A percentile compares a stretch with the other conserved stretches of the same genome.
phyloP scores from a whole-genome alignment of 2,888 invertebrate species.

The Leptura quadrifasciata region DNA sequence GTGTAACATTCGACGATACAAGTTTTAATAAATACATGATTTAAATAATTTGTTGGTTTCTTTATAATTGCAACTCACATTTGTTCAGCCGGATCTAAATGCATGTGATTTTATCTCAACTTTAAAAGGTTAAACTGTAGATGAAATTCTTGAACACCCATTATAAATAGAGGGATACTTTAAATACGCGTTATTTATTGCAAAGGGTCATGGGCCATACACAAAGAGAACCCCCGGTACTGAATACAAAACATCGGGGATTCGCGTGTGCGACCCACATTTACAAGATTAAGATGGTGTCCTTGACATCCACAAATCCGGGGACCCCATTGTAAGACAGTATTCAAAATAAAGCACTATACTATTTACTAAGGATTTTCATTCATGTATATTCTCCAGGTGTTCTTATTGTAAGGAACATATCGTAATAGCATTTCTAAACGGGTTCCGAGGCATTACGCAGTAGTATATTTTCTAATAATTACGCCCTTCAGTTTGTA shows the following conservation, averaged over 20 bases:
- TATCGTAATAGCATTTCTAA: slow-evolving; percentile 21
- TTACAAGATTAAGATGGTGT: slow-evolving; percentile 57
- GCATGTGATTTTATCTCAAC: not conserved
- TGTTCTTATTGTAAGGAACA: slow-evolving; percentile 50
- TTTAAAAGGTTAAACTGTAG: not conserved
- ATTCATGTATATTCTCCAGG: slow-evolving; percentile 56
- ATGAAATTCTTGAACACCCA: slow-evolving; percentile 30
- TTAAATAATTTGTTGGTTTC: too few species aligned
- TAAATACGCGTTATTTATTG: slow-evolving; percentile 37
- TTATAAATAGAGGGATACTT: slow-evolving; percentile 20
- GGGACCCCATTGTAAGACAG: slow-evolving; percentile 41
- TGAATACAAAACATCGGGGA: slow-evolving; percentile 29
- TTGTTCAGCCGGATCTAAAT: too few species aligned
- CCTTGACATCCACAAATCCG: slow-evolving; percentile 57
- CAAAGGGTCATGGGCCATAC: slow-evolving; percentile 18
- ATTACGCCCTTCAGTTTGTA: not conserved
- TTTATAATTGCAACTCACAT: too few species aligned
- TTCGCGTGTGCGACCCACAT: slow-evolving; percentile 61
- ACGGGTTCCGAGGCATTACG: slow-evolving; percentile 25
- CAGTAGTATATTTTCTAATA: not conserved
- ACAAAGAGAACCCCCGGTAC: slow-evolving; percentile 5
- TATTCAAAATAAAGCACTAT: slow-evolving; percentile 44
- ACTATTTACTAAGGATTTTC: slow-evolving; percentile 39
- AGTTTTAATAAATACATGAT: too few species aligned
- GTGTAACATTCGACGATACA: too few species aligned